phyloP scores from a whole-genome alignment of 1,140 invertebrate species.

The Adelges cooleyi region DNA sequence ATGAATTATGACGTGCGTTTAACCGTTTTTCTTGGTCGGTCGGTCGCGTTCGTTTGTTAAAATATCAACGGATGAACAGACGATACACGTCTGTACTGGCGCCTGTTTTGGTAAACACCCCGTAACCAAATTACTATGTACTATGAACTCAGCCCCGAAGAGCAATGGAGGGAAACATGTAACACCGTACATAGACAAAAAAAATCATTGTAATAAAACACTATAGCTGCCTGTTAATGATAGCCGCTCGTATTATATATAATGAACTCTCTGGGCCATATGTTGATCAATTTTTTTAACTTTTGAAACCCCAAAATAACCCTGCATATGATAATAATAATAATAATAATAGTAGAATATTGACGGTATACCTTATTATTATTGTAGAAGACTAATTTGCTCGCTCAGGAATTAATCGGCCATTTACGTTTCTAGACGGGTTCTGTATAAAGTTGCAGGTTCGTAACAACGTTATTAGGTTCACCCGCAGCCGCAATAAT shows the following conservation, averaged over 20 bases:
- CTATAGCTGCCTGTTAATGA: not conserved
- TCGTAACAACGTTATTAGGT: constrained; percentile 3
- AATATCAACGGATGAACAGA: not conserved
- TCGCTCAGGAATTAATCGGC: not conserved
- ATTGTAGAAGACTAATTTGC: no score
- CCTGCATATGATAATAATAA: not conserved
- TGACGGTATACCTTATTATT: no score
- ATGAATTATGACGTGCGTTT: not conserved
- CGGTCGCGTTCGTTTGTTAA: not conserved
- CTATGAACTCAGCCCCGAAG: no score
- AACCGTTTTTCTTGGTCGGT: constrained; percentile 10
- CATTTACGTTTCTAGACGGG: constrained; percentile 2
- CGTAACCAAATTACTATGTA: not conserved
- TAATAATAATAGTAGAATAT: no score
- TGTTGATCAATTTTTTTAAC: not conserved
- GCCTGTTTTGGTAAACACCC: constrained; percentile 7
- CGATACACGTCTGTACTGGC: not conserved
- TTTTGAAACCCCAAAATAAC: not conserved
- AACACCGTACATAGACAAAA: no score
- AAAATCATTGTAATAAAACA: constrained; percentile 15
- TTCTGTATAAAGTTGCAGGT: not conserved
- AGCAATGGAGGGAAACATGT: not conserved
- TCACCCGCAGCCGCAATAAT: not conserved
- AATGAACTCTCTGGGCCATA: not conserved
- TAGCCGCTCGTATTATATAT: not conserved